phyloP scores from a whole-genome alignment of 2,888 invertebrate species.

The Leptinotarsa peninsularis region DNA sequence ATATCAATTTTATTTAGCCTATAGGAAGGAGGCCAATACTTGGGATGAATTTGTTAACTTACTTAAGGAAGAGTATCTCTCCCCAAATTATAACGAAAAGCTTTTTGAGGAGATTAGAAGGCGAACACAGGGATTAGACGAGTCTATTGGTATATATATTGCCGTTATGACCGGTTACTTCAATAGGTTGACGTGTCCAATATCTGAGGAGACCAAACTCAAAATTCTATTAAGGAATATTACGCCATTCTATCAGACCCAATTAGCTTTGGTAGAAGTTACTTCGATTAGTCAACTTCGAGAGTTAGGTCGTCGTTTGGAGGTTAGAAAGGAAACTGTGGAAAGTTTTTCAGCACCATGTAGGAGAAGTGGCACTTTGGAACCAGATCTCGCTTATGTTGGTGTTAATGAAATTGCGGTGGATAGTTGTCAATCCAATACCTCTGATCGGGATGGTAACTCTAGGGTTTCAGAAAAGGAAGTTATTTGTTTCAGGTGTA shows the following conservation, averaged over 20 bases:
- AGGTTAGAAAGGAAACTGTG: background rate
- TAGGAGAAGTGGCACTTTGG: background rate
- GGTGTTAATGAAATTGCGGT: background rate
- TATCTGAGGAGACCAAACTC: background rate
- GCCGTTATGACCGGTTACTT: background rate
- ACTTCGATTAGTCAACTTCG: background rate
- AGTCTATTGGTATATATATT: constrained; percentile 3
- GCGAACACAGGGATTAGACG: background rate
- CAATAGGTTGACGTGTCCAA: background rate
- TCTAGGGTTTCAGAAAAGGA: background rate
- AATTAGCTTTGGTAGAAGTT: background rate
- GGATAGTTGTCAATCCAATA: background rate
- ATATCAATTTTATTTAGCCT: background rate
- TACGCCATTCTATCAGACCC: background rate
- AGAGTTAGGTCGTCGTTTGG: background rate
- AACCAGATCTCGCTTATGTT: constrained; percentile 2
- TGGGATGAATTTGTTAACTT: background rate
- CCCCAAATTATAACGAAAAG: background rate
- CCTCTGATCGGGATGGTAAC: background rate
- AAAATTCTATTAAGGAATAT: background rate
- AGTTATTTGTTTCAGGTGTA: background rate
- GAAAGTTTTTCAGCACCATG: background rate
- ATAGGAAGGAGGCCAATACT: background rate
- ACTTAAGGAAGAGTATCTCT: background rate
- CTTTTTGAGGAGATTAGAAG: background rate